A percentile compares a stretch with the other conserved stretches of the same genome.
These are phyloP conservation scores for Anas flavirostris DNA, from an alignment of 2,797 vertebrate species.

Conservation along the genomic window DNA sequence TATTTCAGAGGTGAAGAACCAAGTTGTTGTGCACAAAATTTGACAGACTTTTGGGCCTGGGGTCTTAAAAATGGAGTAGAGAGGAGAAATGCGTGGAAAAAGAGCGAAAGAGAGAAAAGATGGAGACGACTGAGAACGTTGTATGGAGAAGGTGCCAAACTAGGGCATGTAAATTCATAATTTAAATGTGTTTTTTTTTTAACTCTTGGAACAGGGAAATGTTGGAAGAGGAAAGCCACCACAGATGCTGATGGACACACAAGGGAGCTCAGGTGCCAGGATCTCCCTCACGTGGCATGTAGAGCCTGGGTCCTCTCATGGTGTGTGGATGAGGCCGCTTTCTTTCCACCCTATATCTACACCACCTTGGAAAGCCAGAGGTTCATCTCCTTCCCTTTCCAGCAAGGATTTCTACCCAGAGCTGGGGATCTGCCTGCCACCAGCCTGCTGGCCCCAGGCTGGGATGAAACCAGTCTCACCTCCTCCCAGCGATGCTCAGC, in stretches of 20 bases:
- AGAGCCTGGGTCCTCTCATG: neutral
- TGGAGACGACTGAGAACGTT: neutral
- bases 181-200: neutral
- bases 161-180: rapidly evolving
- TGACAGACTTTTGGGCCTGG: neutral
- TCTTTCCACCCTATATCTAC: neutral
- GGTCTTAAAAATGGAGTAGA: neutral
- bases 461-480: rapidly evolving
- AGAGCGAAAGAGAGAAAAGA: neutral
- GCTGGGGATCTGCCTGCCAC: neutral
- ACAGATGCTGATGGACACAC: neutral
- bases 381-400: neutral
- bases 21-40: neutral
- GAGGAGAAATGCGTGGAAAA: neutral
- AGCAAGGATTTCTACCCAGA: neutral
- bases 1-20: neutral
- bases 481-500: neutral
- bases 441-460: neutral
- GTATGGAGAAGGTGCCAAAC: neutral
- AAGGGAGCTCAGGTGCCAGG: neutral
- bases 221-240: neutral
- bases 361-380: neutral
- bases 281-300: neutral
- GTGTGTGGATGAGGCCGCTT: neutral
- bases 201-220: neutral